phyloP scores from a whole-genome alignment of 2,797 vertebrate species.

The Oryzias sinensis region DNA sequence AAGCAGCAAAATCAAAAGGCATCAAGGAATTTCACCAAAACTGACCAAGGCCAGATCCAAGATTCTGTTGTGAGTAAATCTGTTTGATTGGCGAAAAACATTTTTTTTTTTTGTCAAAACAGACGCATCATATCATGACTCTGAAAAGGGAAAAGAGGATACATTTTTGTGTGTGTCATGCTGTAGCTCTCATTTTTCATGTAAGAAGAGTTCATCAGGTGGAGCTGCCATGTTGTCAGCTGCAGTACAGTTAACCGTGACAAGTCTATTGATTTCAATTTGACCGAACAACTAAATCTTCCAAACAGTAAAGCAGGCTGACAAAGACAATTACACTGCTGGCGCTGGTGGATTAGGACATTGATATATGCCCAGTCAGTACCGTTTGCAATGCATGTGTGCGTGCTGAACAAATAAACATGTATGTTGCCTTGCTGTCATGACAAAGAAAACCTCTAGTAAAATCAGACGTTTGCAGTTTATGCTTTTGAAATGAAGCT shows the following conservation, averaged over 20 bases:
- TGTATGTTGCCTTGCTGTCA: too few species aligned
- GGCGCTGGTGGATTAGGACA: constrained; percentile 18
- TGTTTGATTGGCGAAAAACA: constrained; percentile 14
- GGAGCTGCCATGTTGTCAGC: background rate
- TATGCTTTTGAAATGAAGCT: too few species aligned
- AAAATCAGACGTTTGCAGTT: too few species aligned
- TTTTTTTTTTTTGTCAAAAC: constrained; percentile 27
- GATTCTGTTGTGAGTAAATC: constrained; percentile 19
- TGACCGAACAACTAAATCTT: constrained; percentile 21
- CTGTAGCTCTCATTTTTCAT: constrained; percentile 4
- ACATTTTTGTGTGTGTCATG: constrained; percentile 12
- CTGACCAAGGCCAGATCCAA: constrained; percentile 22
- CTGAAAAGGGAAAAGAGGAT: background rate
- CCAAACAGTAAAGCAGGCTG: background rate
- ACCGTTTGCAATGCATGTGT: too few species aligned
- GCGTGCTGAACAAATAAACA: too few species aligned
- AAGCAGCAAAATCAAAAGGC: constrained; percentile 2
- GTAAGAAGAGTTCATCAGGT: background rate
- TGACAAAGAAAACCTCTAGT: too few species aligned
- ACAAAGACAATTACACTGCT: constrained; percentile 4
- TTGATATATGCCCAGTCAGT: constrained; percentile 15
- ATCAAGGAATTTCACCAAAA: constrained; percentile 19
- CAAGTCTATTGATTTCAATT: constrained; percentile 20
- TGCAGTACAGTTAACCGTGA: constrained; percentile 5
- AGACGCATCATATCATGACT: constrained; percentile 12